Evolutionary conservation across 1,140 invertebrate species (phyloP).

Genomic region (Eurytemora carolleeae): DNA sequence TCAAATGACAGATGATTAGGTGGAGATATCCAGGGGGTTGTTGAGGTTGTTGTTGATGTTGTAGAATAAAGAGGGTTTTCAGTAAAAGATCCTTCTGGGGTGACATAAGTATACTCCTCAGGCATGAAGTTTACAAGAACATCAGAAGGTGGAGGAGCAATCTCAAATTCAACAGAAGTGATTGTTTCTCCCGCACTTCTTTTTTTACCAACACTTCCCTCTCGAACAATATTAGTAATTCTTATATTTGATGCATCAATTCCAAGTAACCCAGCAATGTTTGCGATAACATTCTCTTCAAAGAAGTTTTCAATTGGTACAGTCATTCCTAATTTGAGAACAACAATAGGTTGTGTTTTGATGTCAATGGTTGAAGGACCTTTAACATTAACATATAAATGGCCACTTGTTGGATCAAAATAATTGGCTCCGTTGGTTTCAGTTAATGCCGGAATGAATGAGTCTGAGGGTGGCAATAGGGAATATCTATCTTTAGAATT

Average conservation of each 20-base stretch:
- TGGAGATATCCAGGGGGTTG: too few relatives aligned
- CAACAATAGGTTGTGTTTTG: constrained; percentile 12
- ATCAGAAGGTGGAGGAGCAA: background rate
- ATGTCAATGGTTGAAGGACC: constrained; percentile 9
- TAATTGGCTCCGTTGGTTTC: constrained; percentile 14
- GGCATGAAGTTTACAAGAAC: background rate
- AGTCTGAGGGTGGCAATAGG: background rate
- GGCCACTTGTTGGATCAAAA: constrained; percentile 1
- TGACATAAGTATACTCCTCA: background rate
- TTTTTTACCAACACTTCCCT: constrained; percentile 1
- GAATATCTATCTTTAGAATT: background rate
- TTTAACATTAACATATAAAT: constrained; percentile 12
- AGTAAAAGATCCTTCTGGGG: too few relatives aligned
- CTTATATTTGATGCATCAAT: constrained; percentile 11
- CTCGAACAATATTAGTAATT: constrained; percentile 15
- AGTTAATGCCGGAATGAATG: background rate
- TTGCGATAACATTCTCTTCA: constrained; percentile 13
- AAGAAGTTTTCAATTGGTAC: constrained; percentile 11
- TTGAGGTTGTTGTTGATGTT: too few relatives aligned
- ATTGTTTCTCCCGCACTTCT: background rate
- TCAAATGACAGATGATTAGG: too few relatives aligned
- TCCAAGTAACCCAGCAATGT: constrained; percentile 11
- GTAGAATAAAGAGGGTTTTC: too few relatives aligned
- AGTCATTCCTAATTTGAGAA: constrained; percentile 11
- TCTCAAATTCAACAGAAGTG: background rate